Conservation (phyloP, 2,888 invertebrate species). For the Trisateles emortualis region DNA sequence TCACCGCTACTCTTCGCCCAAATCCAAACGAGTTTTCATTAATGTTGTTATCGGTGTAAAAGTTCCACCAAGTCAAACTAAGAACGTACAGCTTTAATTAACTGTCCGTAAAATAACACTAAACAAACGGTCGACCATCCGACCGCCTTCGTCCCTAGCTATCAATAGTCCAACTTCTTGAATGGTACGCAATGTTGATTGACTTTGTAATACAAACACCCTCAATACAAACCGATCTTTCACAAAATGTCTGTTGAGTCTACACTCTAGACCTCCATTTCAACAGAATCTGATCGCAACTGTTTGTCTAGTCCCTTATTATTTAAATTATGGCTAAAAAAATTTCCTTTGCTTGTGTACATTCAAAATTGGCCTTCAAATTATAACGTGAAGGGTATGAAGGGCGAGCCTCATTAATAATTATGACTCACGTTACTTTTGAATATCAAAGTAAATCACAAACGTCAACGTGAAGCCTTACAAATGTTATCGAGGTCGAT, state of each 20-base stretch:
- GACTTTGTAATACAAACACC: conserved; percentile 53
- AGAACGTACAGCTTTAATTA: conserved; percentile 79
- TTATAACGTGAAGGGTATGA: conserved; percentile 22
- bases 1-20: conserved; percentile 78
- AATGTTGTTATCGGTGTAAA: conserved; percentile 85
- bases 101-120: conserved; percentile 79
- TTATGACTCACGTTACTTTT: conserved; percentile 42
- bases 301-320: conserved; percentile 1
- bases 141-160: conserved; percentile 56
- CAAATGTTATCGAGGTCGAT: conserved; percentile 36
- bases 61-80: conserved; percentile 80
- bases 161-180: conserved; percentile 56
- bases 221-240: conserved; percentile 25
- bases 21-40: conserved; percentile 84
- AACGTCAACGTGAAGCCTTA: conserved; percentile 40
- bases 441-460: conserved; percentile 32
- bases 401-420: conserved; percentile 43
- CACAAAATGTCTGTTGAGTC: conserved; percentile 8
- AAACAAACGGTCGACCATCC: conserved; percentile 63
- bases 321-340: conserved; percentile 3
- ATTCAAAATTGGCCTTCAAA: conserved; percentile 24
- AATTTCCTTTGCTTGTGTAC: background rate
- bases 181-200: conserved; percentile 55
- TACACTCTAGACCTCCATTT: conserved; percentile 12
- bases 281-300: conserved; percentile 17